Conservation (phyloP, 2,888 invertebrate genomes). For the Antheraea yamamai region DNA sequence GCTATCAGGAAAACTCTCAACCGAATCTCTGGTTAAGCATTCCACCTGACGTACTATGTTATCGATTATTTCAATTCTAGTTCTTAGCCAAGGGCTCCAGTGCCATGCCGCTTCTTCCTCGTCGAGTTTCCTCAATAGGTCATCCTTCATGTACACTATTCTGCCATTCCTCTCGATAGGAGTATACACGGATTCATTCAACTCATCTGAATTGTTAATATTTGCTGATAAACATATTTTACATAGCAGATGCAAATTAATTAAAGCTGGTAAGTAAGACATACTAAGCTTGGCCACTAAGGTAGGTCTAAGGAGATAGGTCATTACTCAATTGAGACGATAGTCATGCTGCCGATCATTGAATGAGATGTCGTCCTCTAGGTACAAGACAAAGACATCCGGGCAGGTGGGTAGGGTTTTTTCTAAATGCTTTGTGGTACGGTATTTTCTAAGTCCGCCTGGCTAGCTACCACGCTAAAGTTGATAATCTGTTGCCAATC, state of each 20-base stretch:
- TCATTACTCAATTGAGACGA: too few species aligned
- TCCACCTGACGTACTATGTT: conserved; percentile 48
- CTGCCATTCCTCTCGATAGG: conserved; percentile 55
- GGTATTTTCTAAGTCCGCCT: too few species aligned
- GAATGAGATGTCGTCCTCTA: too few species aligned
- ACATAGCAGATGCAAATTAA: not conserved
- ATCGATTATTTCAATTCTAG: conserved; percentile 55
- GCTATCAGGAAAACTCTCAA: conserved; percentile 82
- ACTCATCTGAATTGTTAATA: conserved; percentile 6
- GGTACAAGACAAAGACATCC: too few species aligned
- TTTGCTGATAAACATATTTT: not conserved
- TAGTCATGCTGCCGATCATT: too few species aligned
- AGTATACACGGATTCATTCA: conserved; percentile 29
- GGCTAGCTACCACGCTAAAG: too few species aligned
- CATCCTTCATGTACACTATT: conserved; percentile 52
- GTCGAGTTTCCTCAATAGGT: conserved; percentile 53
- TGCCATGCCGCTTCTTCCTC: conserved; percentile 65
- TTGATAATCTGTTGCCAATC: too few species aligned
- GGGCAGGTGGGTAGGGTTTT: too few species aligned
- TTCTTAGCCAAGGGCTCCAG: conserved; percentile 71
- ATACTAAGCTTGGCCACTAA: too few species aligned
- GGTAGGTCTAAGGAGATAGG: too few species aligned
- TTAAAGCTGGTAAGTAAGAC: not conserved
- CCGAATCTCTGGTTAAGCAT: conserved; percentile 56
- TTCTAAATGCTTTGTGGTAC: too few species aligned